These are phyloP conservation scores for Rallus crepitans DNA, from an alignment of 2,797 vertebrate genomes.

Conservation along the genomic window DNA sequence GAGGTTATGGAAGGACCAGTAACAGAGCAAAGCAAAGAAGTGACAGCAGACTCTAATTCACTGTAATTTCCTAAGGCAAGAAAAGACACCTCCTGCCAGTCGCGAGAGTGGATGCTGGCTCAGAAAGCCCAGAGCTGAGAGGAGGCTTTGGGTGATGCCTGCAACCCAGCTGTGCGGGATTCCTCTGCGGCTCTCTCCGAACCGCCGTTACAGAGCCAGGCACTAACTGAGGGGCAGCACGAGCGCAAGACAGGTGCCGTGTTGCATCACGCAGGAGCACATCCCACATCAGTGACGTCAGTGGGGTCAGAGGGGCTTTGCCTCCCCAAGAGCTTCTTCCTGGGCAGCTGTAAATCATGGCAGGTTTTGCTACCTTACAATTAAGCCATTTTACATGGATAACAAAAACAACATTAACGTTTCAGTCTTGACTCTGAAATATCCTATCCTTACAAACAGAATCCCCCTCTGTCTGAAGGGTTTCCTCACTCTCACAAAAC, in stretches of 20 bases:
- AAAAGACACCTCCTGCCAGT: background rate
- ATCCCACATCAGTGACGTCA: rapidly evolving
- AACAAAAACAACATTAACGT: background rate
- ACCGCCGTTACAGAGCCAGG: background rate
- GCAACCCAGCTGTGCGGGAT: background rate
- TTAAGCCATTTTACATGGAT: background rate
- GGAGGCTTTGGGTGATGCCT: background rate
- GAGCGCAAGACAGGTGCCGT: background rate
- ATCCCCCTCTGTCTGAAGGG: background rate
- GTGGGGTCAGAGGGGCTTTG: background rate
- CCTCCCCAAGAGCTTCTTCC: rapidly evolving
- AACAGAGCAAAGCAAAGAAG: background rate
- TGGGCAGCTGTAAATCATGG: background rate
- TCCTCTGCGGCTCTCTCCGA: background rate
- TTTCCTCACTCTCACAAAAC: constrained; percentile 28
- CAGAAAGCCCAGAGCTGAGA: background rate
- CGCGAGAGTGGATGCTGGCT: background rate
- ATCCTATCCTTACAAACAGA: background rate
- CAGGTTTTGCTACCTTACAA: background rate
- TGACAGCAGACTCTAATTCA: background rate
- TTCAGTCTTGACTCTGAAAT: background rate
- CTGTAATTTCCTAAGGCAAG: background rate
- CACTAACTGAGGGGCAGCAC: background rate
- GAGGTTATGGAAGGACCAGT: background rate
- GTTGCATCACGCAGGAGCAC: rapidly evolving